phyloP scores from a whole-genome alignment of 2,888 invertebrate species.

The Drosophila paranaensis region DNA sequence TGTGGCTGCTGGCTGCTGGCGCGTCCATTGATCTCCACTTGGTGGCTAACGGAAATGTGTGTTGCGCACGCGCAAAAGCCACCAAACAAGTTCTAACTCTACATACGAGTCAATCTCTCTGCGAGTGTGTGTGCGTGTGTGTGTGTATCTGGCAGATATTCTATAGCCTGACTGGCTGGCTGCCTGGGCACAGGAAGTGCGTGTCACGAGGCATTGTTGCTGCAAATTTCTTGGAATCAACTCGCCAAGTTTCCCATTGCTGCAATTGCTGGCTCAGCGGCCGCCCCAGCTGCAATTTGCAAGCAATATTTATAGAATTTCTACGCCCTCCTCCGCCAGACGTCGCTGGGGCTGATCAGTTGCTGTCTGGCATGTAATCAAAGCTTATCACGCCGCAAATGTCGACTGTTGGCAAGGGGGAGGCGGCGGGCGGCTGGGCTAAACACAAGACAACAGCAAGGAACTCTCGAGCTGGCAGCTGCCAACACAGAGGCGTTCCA shows the following conservation, averaged over 20 bases:
- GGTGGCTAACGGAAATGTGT: conserved; percentile 57
- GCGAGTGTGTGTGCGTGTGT: background rate
- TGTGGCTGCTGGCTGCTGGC: conserved; percentile 13
- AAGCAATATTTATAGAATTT: conserved; percentile 61
- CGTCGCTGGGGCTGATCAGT: conserved; percentile 40
- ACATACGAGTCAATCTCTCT: background rate
- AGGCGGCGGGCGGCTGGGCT: background rate
- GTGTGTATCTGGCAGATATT: conserved; percentile 52
- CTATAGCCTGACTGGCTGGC: conserved; percentile 18
- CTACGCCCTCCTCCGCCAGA: conserved; percentile 7
- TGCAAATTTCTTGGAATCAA: conserved; percentile 49
- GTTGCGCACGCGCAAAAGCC: conserved; percentile 65
- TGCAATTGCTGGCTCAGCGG: conserved; percentile 30
- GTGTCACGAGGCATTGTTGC: conserved; percentile 54
- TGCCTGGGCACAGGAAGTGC: conserved; percentile 58
- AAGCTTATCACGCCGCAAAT: conserved; percentile 58
- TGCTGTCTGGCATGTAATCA: conserved; percentile 58
- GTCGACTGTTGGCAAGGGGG: conserved; percentile 9
- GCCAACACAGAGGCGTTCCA: conserved; percentile 42
- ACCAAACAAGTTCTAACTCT: conserved; percentile 51
- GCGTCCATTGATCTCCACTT: conserved; percentile 62
- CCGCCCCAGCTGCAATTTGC: conserved; percentile 21
- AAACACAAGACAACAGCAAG: conserved; percentile 4
- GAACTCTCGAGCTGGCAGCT: conserved; percentile 12
- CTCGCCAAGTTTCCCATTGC: conserved; percentile 57